phyloP scores from a whole-genome alignment of 2,113 vertebrate species.

The Cervus canadensis region DNA sequence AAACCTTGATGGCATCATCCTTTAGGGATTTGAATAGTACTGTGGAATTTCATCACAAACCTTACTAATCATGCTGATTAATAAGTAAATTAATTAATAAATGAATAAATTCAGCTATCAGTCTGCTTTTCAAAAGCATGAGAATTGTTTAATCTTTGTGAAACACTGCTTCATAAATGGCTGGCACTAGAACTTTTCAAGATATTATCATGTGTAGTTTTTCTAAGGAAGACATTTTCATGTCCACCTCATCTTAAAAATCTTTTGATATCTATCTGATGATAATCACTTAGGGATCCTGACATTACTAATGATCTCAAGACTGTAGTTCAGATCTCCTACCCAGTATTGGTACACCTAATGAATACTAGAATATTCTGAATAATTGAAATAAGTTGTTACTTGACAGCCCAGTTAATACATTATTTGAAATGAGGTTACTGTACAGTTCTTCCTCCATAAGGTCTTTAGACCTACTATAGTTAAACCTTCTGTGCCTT shows the following conservation, averaged over 20 bases:
- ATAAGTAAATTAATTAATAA: not conserved
- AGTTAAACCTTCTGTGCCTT: not conserved
- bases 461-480: not conserved
- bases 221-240: not conserved
- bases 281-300: not conserved
- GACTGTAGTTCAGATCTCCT: not conserved
- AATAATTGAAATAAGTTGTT: not conserved
- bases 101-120: not conserved
- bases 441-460: not conserved
- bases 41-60: not conserved
- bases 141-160: not conserved
- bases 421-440: not conserved
- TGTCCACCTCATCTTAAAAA: not conserved
- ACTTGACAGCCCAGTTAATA: not conserved
- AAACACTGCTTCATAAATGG: not conserved
- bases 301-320: not conserved
- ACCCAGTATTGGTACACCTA: not conserved
- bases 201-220: not conserved
- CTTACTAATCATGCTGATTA: not conserved
- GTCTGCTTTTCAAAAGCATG: not conserved
- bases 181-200: not conserved
- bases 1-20: not conserved
- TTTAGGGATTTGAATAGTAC: not conserved
- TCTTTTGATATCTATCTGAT: not conserved
- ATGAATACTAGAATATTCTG: not conserved